A percentile compares a stretch with the other conserved stretches of the same genome.
These are phyloP conservation scores for Ctenomys sociabilis DNA, from an alignment of 2,113 vertebrate genomes.

Conservation along the genomic window DNA sequence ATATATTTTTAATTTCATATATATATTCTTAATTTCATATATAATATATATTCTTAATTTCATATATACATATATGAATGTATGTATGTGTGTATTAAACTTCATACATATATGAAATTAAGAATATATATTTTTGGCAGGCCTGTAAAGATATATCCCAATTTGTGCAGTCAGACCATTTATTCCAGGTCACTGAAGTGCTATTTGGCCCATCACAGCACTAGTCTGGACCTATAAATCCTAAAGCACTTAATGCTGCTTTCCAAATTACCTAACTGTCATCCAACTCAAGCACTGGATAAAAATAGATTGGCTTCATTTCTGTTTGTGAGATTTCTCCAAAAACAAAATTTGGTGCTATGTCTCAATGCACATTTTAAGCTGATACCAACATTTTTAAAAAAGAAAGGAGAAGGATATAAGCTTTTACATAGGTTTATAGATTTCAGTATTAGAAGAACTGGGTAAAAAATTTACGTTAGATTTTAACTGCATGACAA, in stretches of 20 bases:
- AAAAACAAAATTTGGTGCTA: constrained; percentile 35
- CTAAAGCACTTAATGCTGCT: constrained; percentile 34
- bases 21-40: no score
- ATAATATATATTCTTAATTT: no score
- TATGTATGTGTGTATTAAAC: no score
- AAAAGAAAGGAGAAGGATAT: not conserved
- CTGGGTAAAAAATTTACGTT: not conserved
- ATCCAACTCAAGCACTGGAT: constrained; percentile 36
- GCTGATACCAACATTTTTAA: constrained; percentile 25
- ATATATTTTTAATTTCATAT: no score
- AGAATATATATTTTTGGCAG: not conserved
- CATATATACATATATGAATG: no score
- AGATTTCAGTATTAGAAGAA: not conserved
- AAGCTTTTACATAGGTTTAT: not conserved
- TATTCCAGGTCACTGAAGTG: constrained; percentile 9
- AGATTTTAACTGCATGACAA: not conserved
- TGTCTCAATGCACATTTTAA: constrained; percentile 38
- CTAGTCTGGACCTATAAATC: not conserved
- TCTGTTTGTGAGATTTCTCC: constrained; percentile 34
- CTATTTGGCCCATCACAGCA: not conserved
- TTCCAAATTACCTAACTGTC: constrained; percentile 53
- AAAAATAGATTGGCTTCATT: constrained; percentile 45
- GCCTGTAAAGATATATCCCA: not conserved
- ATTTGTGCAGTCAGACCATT: not conserved
- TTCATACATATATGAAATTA: not conserved